Conservation (phyloP, 2,888 invertebrate species). For the Plutella xylostella region DNA sequence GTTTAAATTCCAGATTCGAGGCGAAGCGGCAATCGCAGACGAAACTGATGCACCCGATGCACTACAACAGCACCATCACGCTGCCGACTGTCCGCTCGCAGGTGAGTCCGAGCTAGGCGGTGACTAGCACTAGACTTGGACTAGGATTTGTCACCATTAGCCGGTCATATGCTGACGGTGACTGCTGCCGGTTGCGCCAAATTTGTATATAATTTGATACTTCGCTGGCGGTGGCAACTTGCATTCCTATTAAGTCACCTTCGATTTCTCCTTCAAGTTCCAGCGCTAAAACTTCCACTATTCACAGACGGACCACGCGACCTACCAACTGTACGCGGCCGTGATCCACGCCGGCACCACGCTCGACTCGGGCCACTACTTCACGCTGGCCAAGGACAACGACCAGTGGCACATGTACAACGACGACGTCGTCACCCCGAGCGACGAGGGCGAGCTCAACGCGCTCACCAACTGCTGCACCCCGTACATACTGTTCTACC, state of each 20-base stretch:
- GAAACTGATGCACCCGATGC: slow-evolving; percentile 80
- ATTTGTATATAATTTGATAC: too few relatives aligned
- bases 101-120: too few relatives aligned
- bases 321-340: slow-evolving; percentile 82
- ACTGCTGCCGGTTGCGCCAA: too few relatives aligned
- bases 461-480: slow-evolving; percentile 78
- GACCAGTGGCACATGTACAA: slow-evolving; percentile 85
- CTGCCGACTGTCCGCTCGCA: slow-evolving; percentile 50
- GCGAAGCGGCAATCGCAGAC: slow-evolving; percentile 73
- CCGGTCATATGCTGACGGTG: too few relatives aligned
- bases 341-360: slow-evolving; percentile 87
- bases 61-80: slow-evolving; percentile 67
- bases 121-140: too few relatives aligned
- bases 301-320: slow-evolving; percentile 37
- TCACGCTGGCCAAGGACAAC: slow-evolving; percentile 80
- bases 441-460: slow-evolving; percentile 72
- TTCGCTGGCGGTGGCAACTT: too few relatives aligned
- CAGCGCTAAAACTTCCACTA: too few relatives aligned
- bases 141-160: too few relatives aligned
- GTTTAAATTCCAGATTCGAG: slow-evolving; percentile 53
- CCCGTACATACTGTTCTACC: slow-evolving; percentile 86
- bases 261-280: too few relatives aligned
- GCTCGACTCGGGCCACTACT: slow-evolving; percentile 90
- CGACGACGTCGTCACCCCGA: slow-evolving; percentile 77
- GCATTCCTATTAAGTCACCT: too few relatives aligned